These are phyloP conservation scores for Porites lobata DNA, from an alignment of 92 coral and sea anemone genomes.

Conservation along the genomic window DNA sequence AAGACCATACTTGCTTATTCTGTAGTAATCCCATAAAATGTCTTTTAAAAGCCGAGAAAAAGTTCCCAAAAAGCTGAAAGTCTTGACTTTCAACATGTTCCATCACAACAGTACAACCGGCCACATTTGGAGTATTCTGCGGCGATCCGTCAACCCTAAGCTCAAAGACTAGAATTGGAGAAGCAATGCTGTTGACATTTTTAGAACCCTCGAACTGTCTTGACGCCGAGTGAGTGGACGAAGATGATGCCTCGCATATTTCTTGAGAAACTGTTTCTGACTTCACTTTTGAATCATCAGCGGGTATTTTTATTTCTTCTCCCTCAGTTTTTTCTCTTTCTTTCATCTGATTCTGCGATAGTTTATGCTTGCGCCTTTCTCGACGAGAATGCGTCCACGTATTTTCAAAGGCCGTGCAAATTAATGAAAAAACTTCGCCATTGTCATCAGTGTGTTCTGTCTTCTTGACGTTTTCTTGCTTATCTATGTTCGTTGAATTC, in stretches of 20 bases:
- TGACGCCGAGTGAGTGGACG: background rate
- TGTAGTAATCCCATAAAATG: conserved; percentile 45
- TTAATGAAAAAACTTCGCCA: conserved; percentile 23
- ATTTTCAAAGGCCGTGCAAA: conserved; percentile 77
- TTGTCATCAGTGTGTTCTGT: background rate
- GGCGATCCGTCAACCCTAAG: conserved; percentile 43
- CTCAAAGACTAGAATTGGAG: conserved; percentile 69
- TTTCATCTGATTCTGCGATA: conserved; percentile 17
- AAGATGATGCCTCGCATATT: background rate
- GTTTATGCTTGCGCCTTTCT: conserved; percentile 64
- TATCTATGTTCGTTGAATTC: background rate
- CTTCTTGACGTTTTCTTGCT: background rate
- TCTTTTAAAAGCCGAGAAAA: conserved; percentile 89
- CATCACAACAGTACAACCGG: conserved; percentile 72
- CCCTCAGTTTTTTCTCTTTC: conserved; percentile 8
- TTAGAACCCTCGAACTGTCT: background rate
- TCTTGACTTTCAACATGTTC: conserved; percentile 63
- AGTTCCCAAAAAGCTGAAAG: conserved; percentile 78
- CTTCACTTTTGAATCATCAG: conserved; percentile 8
- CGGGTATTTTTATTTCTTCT: background rate
- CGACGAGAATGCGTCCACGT: conserved; percentile 88
- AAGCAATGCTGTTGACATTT: background rate
- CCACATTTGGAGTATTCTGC: background rate
- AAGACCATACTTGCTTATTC: background rate
- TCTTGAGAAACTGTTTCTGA: background rate